Percentiles rank a stretch among this genome's conserved stretches.
Conservation (phyloP, 2,888 invertebrate species). For the Cetonia aurata region DNA sequence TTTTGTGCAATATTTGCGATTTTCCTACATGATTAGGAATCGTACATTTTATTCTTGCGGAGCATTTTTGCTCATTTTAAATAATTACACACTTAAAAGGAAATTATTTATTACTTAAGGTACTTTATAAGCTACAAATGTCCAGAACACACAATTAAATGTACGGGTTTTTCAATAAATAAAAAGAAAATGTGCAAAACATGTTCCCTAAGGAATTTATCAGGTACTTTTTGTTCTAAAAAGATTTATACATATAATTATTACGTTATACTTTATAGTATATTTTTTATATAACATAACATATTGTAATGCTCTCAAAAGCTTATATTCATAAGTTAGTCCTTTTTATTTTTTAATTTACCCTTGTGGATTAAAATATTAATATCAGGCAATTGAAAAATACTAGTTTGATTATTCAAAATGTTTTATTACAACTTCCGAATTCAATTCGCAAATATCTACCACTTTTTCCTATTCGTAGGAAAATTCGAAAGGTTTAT, state of each 20-base stretch:
- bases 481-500: no score
- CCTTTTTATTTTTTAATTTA: no score
- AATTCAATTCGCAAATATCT: no score
- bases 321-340: constrained; percentile 2
- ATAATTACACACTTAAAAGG: background rate
- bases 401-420: no score
- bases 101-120: background rate
- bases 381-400: no score
- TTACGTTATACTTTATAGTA: constrained; percentile 9
- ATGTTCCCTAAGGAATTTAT: constrained; percentile 1
- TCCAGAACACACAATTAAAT: no score
- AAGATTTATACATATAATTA: constrained; percentile 9
- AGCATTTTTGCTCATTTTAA: constrained; percentile 17
- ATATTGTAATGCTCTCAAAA: constrained; percentile 28
- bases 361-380: no score
- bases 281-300: constrained; percentile 18
- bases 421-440: no score
- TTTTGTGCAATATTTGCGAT: constrained; percentile 38
- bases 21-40: background rate
- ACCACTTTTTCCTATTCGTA: no score
- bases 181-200: constrained; percentile 21
- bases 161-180: background rate
- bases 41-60: constrained; percentile 8
- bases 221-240: constrained; percentile 32
- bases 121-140: no score